phyloP scores from a whole-genome alignment of 2,113 vertebrate species.

The Mastomys natalensis region DNA sequence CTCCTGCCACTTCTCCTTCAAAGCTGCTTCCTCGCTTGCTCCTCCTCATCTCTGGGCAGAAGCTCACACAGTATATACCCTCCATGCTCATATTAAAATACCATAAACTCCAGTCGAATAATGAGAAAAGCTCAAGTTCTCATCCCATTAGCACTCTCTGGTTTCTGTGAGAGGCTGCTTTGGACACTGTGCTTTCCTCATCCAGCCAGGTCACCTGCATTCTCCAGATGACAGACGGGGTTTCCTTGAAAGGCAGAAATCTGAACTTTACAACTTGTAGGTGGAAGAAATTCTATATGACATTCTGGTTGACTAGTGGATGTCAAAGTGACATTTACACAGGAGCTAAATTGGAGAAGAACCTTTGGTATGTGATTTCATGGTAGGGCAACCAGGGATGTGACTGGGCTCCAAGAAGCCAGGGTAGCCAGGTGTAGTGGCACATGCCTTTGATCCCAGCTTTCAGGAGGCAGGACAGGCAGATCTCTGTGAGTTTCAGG shows the following conservation, averaged over 20 bases:
- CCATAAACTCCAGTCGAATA: not conserved
- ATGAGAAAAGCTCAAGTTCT: not conserved
- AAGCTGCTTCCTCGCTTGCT: not conserved
- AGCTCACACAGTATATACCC: not conserved
- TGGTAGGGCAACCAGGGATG: accelerated
- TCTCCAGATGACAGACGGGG: not conserved
- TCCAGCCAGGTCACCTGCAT: not conserved
- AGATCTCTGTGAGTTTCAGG: not conserved
- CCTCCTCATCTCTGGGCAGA: not conserved
- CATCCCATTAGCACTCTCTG: not conserved
- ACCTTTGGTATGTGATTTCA: not conserved
- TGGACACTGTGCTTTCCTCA: not conserved
- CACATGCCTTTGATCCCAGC: not conserved
- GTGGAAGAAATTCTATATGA: slow-evolving; percentile 12
- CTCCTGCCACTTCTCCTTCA: not conserved
- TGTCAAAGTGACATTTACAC: not conserved
- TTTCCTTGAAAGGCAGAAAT: not conserved
- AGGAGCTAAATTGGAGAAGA: not conserved
- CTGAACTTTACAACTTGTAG: not conserved
- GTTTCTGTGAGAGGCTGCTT: not conserved
- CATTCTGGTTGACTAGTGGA: not conserved
- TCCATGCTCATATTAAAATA: not conserved
- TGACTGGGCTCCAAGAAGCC: not conserved
- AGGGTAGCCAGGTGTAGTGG: not conserved
- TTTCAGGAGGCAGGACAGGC: not conserved